Percentiles rank a stretch among this genome's conserved stretches.
Conservation (phyloP, 2,113 vertebrate species). For the Toxotes jaculatrix region DNA sequence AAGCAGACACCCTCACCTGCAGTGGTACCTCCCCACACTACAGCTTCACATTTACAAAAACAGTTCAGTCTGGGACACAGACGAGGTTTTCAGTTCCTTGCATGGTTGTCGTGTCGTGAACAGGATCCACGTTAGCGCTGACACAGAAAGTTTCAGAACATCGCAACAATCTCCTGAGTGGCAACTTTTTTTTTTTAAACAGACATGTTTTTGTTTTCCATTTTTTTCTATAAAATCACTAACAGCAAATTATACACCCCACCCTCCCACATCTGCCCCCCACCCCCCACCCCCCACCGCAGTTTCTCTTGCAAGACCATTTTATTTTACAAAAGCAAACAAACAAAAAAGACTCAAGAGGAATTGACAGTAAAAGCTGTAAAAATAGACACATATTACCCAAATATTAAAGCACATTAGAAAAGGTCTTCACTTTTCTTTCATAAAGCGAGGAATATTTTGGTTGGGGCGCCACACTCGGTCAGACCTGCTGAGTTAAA, state of each 20-base stretch:
- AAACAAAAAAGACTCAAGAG: conserved; percentile 42
- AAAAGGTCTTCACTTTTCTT: conserved; percentile 64
- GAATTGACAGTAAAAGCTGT: conserved; percentile 70
- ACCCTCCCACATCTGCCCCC: neutral
- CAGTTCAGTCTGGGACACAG: conserved; percentile 30
- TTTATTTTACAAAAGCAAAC: conserved; percentile 57
- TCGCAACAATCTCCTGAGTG: conserved; percentile 76
- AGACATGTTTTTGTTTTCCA: conserved; percentile 21
- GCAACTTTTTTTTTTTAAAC: conserved; percentile 53
- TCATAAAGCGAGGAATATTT: conserved; percentile 65
- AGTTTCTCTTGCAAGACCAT: conserved; percentile 29
- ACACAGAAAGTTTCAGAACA: conserved; percentile 39
- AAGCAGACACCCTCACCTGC: conserved; percentile 29
- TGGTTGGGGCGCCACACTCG: conserved; percentile 75
- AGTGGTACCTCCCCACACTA: conserved; percentile 5
- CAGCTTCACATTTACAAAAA: conserved; percentile 52
- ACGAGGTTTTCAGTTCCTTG: conserved; percentile 39
- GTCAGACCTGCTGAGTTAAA: conserved; percentile 86
- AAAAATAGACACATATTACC: conserved; percentile 78
- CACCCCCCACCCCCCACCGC: neutral
- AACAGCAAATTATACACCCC: conserved; percentile 36
- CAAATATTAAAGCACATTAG: conserved; percentile 71
- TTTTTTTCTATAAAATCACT: conserved; percentile 59
- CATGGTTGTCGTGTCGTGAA: conserved; percentile 29
- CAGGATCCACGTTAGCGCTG: conserved; percentile 16